These are phyloP conservation scores for Syrista parreyssii DNA, from an alignment of 2,888 invertebrate genomes.

Conservation along the genomic window DNA sequence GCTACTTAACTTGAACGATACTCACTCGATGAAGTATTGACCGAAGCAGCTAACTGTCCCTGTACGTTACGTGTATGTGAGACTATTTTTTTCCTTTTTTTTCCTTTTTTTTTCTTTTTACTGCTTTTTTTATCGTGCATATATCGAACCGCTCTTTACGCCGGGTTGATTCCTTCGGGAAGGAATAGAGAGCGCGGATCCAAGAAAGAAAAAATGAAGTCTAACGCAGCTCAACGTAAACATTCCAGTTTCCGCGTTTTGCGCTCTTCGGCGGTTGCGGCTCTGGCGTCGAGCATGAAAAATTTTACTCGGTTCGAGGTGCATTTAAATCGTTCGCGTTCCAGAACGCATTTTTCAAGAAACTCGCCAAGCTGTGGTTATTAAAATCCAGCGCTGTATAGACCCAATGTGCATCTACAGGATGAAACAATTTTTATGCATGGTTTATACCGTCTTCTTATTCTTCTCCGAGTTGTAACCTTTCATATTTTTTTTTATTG, in stretches of 20 bases:
- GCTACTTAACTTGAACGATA: background rate
- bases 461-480: background rate
- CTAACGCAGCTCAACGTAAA: constrained; percentile 28
- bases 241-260: constrained; percentile 23
- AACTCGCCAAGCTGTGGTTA: background rate
- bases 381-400: background rate
- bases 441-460: background rate
- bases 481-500: background rate
- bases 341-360: constrained; percentile 21
- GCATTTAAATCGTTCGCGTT: constrained; percentile 14
- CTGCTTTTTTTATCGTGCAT: background rate
- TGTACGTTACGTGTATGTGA: background rate
- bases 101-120: background rate
- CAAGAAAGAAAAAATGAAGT: constrained; percentile 15
- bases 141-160: background rate
- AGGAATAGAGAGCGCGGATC: background rate
- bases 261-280: constrained; percentile 17
- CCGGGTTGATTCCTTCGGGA: background rate
- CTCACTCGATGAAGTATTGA: background rate
- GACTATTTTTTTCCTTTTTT: too few species aligned
- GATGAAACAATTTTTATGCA: background rate
- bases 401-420: background rate
- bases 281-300: constrained; percentile 21
- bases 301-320: constrained; percentile 28
- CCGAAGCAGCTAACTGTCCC: background rate